phyloP scores from a whole-genome alignment of 2,888 invertebrate species.

The Pardosa pseudoannulata region DNA sequence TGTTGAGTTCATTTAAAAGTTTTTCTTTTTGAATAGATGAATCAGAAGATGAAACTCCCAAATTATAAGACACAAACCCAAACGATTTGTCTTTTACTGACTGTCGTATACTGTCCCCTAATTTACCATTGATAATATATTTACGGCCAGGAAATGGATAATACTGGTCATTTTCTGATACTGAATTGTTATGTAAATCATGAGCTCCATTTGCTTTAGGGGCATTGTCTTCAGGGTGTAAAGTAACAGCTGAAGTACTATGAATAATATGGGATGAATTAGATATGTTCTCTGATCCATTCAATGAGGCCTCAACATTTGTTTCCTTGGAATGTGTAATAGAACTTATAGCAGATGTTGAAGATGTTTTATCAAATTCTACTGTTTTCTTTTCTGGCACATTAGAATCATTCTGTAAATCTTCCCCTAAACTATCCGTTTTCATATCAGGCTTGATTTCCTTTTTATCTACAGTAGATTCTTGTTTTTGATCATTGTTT shows the following conservation, averaged over 20 bases:
- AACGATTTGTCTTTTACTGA: constrained; percentile 58
- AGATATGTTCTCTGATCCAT: constrained; percentile 36
- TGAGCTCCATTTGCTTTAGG: constrained; percentile 59
- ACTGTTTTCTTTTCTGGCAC: constrained; percentile 5
- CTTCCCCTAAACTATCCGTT: constrained; percentile 2
- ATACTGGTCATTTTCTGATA: constrained; percentile 37
- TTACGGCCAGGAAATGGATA: constrained; percentile 54
- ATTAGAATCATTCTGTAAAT: neutral
- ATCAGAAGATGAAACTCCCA: constrained; percentile 34
- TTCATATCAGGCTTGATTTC: neutral
- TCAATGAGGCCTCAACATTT: constrained; percentile 17
- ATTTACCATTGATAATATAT: constrained; percentile 51
- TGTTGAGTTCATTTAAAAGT: constrained; percentile 57
- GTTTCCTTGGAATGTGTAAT: constrained; percentile 30
- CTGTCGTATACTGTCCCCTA: constrained; percentile 38
- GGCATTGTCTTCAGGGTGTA: constrained; percentile 24
- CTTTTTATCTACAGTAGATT: neutral
- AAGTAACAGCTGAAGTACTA: constrained; percentile 12
- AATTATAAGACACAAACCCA: constrained; percentile 65
- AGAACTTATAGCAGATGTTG: neutral
- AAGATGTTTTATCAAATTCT: neutral
- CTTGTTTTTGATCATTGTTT: neutral
- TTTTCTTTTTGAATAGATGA: constrained; percentile 57
- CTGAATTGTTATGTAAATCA: constrained; percentile 44
- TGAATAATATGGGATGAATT: constrained; percentile 26